Evolutionary conservation across 2,113 vertebrate species (phyloP).

Genomic region (Pelecanoides urinatrix): DNA sequence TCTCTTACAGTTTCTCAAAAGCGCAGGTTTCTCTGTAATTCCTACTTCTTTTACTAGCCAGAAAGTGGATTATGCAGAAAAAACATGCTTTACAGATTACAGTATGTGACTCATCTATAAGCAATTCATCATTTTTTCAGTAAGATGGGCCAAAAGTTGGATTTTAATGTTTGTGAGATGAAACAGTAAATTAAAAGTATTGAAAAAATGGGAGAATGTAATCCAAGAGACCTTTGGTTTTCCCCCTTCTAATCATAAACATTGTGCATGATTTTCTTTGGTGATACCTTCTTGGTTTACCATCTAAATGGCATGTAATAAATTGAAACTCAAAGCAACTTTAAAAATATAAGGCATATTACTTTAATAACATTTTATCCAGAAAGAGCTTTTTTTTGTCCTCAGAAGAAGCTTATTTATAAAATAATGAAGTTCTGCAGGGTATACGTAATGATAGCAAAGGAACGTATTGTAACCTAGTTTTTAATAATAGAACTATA

Average conservation of each 20-base stretch:
- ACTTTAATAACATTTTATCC: not conserved
- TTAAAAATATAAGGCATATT: not conserved
- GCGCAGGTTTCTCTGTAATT: not conserved
- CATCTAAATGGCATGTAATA: not conserved
- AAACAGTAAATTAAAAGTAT: not conserved
- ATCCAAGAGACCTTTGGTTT: not conserved
- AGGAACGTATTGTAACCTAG: not conserved
- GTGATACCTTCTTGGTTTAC: not conserved
- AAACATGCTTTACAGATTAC: not conserved
- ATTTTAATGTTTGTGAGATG: not conserved
- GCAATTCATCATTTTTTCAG: not conserved
- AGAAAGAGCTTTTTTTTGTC: not conserved
- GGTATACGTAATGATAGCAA: not conserved
- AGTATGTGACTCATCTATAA: not conserved
- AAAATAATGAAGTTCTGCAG: not conserved
- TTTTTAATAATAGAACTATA: constrained; percentile 48
- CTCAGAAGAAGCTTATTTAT: constrained; percentile 25
- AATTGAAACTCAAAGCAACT: not conserved
- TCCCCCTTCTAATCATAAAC: fast-evolving
- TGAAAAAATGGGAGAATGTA: not conserved
- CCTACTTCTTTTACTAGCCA: not conserved
- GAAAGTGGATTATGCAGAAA: not conserved
- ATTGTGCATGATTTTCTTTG: not conserved
- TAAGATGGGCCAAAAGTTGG: not conserved
- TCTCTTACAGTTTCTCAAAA: not conserved